phyloP scores from a whole-genome alignment of 2,888 invertebrate species.

The Diaperis boleti region DNA sequence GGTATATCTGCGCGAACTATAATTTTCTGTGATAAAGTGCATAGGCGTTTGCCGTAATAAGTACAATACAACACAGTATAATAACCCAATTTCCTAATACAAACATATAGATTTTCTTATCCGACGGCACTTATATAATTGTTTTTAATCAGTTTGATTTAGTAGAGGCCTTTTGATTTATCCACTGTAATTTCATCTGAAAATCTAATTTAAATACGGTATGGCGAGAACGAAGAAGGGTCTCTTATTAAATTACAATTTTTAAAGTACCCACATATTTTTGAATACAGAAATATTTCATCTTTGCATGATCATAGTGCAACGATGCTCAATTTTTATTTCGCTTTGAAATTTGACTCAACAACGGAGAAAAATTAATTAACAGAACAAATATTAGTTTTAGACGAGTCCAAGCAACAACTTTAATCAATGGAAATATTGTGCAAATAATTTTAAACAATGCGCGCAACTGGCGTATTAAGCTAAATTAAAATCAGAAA shows the following conservation, averaged over 20 bases:
- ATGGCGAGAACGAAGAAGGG: conserved; percentile 35
- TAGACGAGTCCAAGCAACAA: not conserved
- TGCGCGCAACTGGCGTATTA: not conserved
- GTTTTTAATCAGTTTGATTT: conserved; percentile 40
- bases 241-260: conserved; percentile 35
- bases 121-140: conserved; percentile 28
- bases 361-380: not conserved
- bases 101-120: conserved; percentile 39
- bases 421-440: not conserved
- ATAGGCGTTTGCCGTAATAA: conserved; percentile 31
- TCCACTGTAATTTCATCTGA: conserved; percentile 38
- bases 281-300: conserved; percentile 27
- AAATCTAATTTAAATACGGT: conserved; percentile 41
- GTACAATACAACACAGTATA: conserved; percentile 31
- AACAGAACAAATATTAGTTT: not conserved
- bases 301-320: not conserved
- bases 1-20: conserved; percentile 27
- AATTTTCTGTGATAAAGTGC: conserved; percentile 33
- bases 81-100: conserved; percentile 35
- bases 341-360: not conserved
- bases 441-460: not conserved
- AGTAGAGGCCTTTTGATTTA: conserved; percentile 35
- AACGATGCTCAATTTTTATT: not conserved
- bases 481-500: conserved; percentile 1
- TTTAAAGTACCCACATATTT: conserved; percentile 33